Evolutionary conservation across 1,140 invertebrate species (phyloP).

Genomic region (Chelonus insularis): DNA sequence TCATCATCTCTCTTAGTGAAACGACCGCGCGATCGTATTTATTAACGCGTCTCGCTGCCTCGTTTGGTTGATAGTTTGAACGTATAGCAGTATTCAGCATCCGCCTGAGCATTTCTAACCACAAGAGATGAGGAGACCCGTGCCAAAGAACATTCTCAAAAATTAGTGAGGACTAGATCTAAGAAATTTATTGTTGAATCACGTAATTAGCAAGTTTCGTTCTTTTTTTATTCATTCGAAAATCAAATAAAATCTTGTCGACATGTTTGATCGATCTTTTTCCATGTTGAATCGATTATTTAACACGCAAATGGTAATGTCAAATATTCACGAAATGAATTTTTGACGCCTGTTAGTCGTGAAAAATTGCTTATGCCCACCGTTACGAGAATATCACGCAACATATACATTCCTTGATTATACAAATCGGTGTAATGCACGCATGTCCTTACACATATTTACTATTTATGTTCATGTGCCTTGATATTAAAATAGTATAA

Average conservation of each 20-base stretch:
- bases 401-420: not conserved
- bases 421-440: slow-evolving; percentile 12
- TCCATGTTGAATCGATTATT: not conserved
- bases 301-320: not conserved
- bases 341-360: not conserved
- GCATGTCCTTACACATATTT: not conserved
- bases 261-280: not conserved
- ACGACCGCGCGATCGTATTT: not conserved
- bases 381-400: slow-evolving; percentile 4
- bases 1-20: slow-evolving; percentile 15
- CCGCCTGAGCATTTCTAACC: not conserved
- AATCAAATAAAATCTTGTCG: not conserved
- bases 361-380: slow-evolving; percentile 2
- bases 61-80: slow-evolving; percentile 39
- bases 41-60: slow-evolving; percentile 28
- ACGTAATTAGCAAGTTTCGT: not conserved
- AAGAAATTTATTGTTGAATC: slow-evolving; percentile 9
- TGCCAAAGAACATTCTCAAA: slow-evolving; percentile 24
- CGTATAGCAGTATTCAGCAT: not conserved
- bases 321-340: not conserved
- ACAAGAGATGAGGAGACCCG: slow-evolving; percentile 12
- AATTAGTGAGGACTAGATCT: not conserved
- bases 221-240: not conserved
- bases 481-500: not conserved
- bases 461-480: not conserved